Evolutionary conservation across 2,113 vertebrate genomes (phyloP), one percentile per base, ranked within the genome.

Genomic region (Callocephalon fimbriatum): DNA sequence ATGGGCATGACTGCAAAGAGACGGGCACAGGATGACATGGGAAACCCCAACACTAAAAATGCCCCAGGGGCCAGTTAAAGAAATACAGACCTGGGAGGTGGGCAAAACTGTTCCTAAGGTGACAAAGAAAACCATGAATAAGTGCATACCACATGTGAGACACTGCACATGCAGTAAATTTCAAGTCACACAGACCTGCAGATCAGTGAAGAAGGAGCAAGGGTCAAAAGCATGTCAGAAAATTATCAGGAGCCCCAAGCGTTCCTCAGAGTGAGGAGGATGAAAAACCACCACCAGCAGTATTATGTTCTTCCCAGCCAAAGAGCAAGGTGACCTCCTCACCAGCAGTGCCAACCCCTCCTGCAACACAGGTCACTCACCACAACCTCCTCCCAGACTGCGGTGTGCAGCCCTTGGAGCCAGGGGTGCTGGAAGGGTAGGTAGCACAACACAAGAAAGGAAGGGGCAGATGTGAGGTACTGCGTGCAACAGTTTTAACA

Each of bases 391-490:
- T 32, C 13, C 42, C 15, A 9, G 56, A 7, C n/a, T 45, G 42
- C 12, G 31, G 42, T 3, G 40, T 0, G 0, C 48, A 54, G 67
- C 47, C 37, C 5, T 2, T 3, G 1, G 7, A 23, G 2, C 31
- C 62, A 7, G 40, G 23, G 72, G 21, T 45, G 54, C 18, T 4
- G 63, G 44, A 27, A 35, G 4, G 0, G 8, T 0, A 12, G 0
- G 8, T 0, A 12, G 42, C 22, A 11, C 0, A 23, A 23, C 0
- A 0, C 1, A 5, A 62, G 42, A 45, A 38, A 40, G 51, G 38
- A 51, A 75, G 23, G 21, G 35, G 6, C 2, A 56, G 51, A 11
- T 37, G 35, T 12, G 29, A 20, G 10, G 8, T 1, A 53, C 31
- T 2, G 18, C 1, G 3, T 32, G 54, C 16, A 62, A 32, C 45